Conservation (phyloP, 2,797 vertebrate genomes). For the Diplodus puntazzo region DNA sequence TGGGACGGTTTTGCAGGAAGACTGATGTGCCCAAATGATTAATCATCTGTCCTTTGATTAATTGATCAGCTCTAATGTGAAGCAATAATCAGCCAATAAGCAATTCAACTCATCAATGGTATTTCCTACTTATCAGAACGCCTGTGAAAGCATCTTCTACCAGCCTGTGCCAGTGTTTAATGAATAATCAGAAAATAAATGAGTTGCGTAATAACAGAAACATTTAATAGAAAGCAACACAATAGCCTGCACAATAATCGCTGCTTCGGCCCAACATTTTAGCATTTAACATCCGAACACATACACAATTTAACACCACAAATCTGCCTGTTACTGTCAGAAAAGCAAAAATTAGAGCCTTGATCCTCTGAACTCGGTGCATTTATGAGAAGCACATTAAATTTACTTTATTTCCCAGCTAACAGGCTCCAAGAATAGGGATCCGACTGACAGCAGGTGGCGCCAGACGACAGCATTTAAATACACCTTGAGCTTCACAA, state of each 20-base stretch:
- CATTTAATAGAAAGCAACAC: background rate
- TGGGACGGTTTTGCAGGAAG: too few species aligned
- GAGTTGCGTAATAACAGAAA: background rate
- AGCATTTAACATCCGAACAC: background rate
- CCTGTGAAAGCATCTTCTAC: background rate
- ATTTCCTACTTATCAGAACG: background rate
- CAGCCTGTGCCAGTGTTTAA: background rate
- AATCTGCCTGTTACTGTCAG: background rate
- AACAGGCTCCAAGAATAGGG: background rate
- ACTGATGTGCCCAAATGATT: background rate
- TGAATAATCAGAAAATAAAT: background rate
- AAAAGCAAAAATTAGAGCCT: background rate
- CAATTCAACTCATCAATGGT: background rate
- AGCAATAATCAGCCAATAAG: background rate
- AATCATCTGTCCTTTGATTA: background rate
- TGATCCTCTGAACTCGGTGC: background rate
- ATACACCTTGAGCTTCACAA: background rate
- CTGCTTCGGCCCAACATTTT: too few species aligned
- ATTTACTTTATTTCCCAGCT: background rate
- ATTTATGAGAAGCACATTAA: background rate
- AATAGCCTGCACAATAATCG: background rate
- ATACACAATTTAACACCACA: background rate
- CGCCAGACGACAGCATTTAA: slow-evolving; percentile 50
- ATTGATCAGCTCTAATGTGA: background rate
- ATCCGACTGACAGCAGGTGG: slow-evolving; percentile 62